Evolutionary conservation across 2,797 vertebrate genomes (phyloP), one percentile per base, ranked within the genome.

Genomic region (Alauda arvensis): DNA sequence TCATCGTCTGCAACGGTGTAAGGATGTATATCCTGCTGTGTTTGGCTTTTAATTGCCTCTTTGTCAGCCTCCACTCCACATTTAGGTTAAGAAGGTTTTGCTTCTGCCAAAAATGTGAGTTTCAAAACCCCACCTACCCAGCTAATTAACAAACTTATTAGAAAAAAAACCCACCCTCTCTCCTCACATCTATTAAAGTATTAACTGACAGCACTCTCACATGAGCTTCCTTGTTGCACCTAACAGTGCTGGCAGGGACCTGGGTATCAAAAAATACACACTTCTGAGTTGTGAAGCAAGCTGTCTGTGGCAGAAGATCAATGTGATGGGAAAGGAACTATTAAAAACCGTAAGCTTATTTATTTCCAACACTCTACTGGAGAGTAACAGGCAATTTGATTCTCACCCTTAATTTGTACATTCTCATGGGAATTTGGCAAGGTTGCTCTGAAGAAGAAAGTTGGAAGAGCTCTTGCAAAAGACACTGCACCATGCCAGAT

Each of bases 381-480:
- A 85, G 34, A 89, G 53, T 33, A 89, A 74, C 43, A 9, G 1
- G 71, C 83, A 82, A 52, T 68, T 89, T 79, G 77, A 86, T 84
- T 89, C 93, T 90, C 85, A 77, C 49, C 75, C 83, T 83, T 76
- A 85, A 77, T 81, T 87, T 89, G 87, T 87, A 91, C 84, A 83
- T 85, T 92, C 90, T 92, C 92, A 89, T 21, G 90, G 92, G 91
- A 95, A 95, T 90, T 70, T 95, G 93, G 92, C 91, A 95, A 81
- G 90, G 85, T 39, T 83, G 68, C 87, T 67, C 61, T 59, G 40
- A 83, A 85, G 74, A 91, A 89, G 49, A 87, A 80, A 85, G 83
- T 48, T 74, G 88, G 86, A 85, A 87, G 82, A 67, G 78, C 56
- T 94, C 88, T 94, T 94, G 91, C 93, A 93, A 92, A 93, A 94